phyloP scores from a whole-genome alignment of 2,888 invertebrate genomes.

The Calliphora vomitoria region DNA sequence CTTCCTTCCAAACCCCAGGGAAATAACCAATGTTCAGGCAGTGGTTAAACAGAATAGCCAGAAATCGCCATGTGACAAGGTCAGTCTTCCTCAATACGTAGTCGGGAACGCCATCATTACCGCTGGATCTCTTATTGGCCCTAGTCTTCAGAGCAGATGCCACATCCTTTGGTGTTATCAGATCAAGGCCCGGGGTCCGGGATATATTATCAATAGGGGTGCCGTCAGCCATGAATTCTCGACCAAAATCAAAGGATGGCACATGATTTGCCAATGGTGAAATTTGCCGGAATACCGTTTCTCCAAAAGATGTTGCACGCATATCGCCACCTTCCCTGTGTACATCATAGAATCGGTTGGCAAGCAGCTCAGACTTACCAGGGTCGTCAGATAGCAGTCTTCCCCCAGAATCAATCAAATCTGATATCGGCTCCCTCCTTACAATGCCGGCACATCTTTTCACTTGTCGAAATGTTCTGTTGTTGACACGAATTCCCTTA shows the following conservation, averaged over 20 bases:
- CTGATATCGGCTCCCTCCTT: not conserved
- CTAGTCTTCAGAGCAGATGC: not conserved
- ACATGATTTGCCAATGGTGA: not conserved
- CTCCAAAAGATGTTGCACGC: not conserved
- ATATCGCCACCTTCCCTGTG: not conserved
- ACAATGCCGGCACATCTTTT: not conserved
- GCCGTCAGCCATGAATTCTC: not conserved
- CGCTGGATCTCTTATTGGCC: not conserved
- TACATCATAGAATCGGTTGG: not conserved
- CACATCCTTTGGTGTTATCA: not conserved
- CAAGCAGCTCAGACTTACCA: not conserved
- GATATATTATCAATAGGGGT: not conserved
- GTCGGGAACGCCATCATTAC: conserved; percentile 3
- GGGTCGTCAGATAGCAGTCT: not conserved
- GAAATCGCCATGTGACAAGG: not conserved
- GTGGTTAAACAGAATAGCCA: conserved; percentile 7
- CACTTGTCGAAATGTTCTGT: not conserved
- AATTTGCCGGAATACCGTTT: not conserved
- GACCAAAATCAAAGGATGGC: not conserved
- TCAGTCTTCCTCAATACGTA: not conserved
- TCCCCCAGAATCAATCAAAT: not conserved
- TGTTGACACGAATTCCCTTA: not conserved
- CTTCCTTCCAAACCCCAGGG: not conserved
- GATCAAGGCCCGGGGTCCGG: no score
- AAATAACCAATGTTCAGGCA: conserved; percentile 41